Evolutionary conservation across 92 coral and sea anemone genomes (phyloP).

Genomic region (Actinostola sp.): DNA sequence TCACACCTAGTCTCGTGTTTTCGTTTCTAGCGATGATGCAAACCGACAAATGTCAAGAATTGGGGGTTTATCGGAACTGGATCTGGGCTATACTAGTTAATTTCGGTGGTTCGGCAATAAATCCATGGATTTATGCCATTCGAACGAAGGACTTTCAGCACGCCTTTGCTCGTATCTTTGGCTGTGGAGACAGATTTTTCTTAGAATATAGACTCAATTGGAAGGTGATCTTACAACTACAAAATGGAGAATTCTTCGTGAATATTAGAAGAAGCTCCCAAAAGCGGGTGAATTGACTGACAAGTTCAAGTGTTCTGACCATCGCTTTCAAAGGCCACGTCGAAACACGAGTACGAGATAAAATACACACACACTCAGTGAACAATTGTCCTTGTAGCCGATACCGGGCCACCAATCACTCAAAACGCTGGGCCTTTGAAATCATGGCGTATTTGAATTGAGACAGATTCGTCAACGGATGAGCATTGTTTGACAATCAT

Average conservation of each 20-base stretch:
- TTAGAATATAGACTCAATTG: neutral
- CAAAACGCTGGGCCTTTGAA: too few relatives aligned
- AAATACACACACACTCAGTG: too few relatives aligned
- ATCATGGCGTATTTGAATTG: too few relatives aligned
- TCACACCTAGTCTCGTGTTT: conserved; percentile 28
- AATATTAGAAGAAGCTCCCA: neutral
- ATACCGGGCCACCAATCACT: too few relatives aligned
- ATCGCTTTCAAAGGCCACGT: too few relatives aligned
- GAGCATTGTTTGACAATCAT: too few relatives aligned
- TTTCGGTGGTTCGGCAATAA: conserved; percentile 22
- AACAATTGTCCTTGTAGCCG: too few relatives aligned
- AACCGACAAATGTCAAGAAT: conserved; percentile 1
- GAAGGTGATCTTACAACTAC: neutral
- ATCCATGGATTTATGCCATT: conserved; percentile 32
- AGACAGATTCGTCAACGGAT: too few relatives aligned
- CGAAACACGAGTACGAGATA: too few relatives aligned
- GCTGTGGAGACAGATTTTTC: neutral
- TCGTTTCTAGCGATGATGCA: conserved; percentile 3
- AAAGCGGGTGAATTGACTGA: too few relatives aligned
- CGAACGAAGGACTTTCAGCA: conserved; percentile 9
- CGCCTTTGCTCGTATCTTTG: conserved; percentile 12
- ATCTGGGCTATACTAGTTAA: conserved; percentile 27
- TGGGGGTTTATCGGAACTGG: conserved; percentile 15
- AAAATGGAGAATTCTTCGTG: neutral
- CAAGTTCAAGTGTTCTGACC: too few relatives aligned